phyloP scores from a whole-genome alignment of 2,888 invertebrate species.

The Anodontia alba region DNA sequence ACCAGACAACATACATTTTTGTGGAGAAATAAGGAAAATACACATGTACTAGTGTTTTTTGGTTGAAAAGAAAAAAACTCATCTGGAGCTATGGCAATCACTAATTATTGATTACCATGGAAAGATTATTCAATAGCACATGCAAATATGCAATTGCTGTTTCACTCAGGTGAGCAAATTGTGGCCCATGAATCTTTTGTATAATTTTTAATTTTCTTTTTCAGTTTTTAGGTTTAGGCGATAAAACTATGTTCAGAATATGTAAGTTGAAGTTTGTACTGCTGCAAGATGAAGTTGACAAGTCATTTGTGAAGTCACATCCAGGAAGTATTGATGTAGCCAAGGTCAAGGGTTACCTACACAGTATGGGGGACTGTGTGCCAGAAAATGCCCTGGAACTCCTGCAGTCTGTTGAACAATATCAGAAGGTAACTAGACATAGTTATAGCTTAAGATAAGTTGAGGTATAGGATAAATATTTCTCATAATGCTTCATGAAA shows the following conservation, averaged over 20 bases:
- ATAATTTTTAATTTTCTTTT: constrained; percentile 23
- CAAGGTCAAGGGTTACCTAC: constrained; percentile 56
- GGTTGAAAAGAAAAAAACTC: too few relatives aligned
- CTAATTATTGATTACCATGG: too few relatives aligned
- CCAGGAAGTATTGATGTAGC: constrained; percentile 40
- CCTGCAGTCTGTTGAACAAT: constrained; percentile 60
- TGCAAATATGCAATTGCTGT: too few relatives aligned
- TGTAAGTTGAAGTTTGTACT: constrained; percentile 41
- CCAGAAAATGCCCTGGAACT: constrained; percentile 53
- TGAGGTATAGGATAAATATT: not conserved
- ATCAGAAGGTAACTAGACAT: constrained; percentile 50
- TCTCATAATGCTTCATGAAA: not conserved
- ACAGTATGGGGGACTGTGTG: constrained; percentile 56
- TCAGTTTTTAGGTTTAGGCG: constrained; percentile 58
- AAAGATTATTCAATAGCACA: too few relatives aligned
- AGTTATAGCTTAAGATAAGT: too few relatives aligned
- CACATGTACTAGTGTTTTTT: too few relatives aligned
- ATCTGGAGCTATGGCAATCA: too few relatives aligned
- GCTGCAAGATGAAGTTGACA: constrained; percentile 6
- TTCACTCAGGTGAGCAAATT: too few relatives aligned
- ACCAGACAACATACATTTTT: too few relatives aligned
- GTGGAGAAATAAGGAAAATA: too few relatives aligned
- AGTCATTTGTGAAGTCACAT: not conserved
- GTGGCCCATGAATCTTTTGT: too few relatives aligned
- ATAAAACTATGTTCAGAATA: constrained; percentile 34